phyloP scores from a whole-genome alignment of 2,113 vertebrate genomes.

The Corythaeola cristata region DNA sequence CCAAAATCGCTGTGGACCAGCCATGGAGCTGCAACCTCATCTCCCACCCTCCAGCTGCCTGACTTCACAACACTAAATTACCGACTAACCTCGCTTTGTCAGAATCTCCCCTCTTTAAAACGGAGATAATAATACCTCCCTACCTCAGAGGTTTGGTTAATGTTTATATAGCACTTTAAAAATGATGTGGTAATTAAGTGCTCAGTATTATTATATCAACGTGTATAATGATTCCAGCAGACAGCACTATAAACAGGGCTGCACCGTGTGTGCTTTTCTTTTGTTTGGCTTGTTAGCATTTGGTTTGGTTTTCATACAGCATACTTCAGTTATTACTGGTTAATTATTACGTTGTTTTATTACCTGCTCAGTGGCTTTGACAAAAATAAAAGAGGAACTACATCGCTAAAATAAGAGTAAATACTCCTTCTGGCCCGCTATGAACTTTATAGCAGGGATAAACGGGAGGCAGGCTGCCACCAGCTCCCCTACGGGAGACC shows the following conservation, averaged over 20 bases:
- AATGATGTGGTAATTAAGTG: slow-evolving; percentile 61
- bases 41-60: not conserved
- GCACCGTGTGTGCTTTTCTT: not conserved
- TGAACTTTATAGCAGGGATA: not conserved
- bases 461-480: not conserved
- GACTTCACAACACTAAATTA: not conserved
- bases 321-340: slow-evolving; percentile 24
- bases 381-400: not conserved
- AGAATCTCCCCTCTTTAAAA: slow-evolving; percentile 41
- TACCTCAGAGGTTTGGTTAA: slow-evolving; percentile 55
- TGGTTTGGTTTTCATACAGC: slow-evolving; percentile 35
- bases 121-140: slow-evolving; percentile 41
- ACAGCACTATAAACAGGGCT: slow-evolving; percentile 48
- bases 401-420: not conserved
- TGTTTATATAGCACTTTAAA: slow-evolving; percentile 53
- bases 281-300: slow-evolving; percentile 50
- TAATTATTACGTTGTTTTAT: slow-evolving; percentile 37
- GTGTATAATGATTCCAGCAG: slow-evolving; percentile 42
- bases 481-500: not conserved
- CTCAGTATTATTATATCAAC: slow-evolving; percentile 60
- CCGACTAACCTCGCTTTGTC: not conserved
- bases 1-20: fast-evolving
- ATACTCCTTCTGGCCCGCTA: not conserved
- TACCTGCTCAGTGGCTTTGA: slow-evolving; percentile 23
- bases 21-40: not conserved